Evolutionary conservation across 2,888 invertebrate species (phyloP).

Genomic region (Asteroscopus sphinx): DNA sequence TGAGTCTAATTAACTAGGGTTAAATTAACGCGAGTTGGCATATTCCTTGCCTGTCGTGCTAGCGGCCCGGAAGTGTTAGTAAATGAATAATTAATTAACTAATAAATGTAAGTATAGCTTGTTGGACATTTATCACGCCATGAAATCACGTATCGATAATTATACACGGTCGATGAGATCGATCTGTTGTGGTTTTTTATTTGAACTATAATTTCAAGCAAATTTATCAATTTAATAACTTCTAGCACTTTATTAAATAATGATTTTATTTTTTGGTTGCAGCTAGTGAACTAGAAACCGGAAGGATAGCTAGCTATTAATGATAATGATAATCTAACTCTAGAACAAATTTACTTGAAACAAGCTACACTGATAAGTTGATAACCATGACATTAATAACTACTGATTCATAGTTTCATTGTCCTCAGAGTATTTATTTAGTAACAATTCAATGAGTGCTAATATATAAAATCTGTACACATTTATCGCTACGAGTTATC

Average conservation of each 20-base stretch:
- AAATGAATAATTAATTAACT: constrained; percentile 1
- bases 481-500: background rate
- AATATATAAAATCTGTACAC: background rate
- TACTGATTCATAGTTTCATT: no score
- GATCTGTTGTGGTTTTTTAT: background rate
- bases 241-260: no score
- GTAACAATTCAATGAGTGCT: background rate
- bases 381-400: no score
- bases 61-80: background rate
- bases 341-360: no score
- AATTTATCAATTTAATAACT: no score
- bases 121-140: background rate
- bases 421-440: background rate
- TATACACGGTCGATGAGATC: background rate
- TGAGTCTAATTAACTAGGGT: background rate
- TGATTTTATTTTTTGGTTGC: no score
- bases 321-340: no score
- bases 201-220: background rate
- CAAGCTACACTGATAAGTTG: no score
- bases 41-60: background rate
- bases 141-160: background rate
- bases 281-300: no score
- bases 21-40: background rate
- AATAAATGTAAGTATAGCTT: background rate
- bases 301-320: no score